Evolutionary conservation across 1,140 invertebrate species (phyloP), one percentile per base, ranked within the genome.

Genomic region (Papilio polytes): DNA sequence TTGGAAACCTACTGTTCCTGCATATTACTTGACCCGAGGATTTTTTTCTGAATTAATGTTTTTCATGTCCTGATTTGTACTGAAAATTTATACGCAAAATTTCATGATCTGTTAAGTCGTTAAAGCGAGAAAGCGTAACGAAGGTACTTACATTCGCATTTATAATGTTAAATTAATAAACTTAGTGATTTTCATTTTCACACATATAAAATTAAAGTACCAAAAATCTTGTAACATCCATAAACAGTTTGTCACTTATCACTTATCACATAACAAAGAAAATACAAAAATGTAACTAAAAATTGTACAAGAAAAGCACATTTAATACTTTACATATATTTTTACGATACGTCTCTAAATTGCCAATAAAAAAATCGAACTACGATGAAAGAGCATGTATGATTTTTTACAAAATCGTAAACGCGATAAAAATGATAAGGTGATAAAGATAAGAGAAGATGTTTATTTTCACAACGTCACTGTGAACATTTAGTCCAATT

Each of bases 381-480:
- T 70, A 31, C 63, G 10, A 36, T 70, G 63, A 31, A 70, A 26
- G 12, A 31, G 18, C 63, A 18, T 70, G 63, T 31, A 31, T 70
- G 22, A 56, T 46, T 20, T 78, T 66, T 66, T 66, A 63, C 41
- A 66, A 9, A 78, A 63, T 63, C n/a, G 53, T 56, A 18, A 44
- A 10, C 41, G 36, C 59, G 77, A 78, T 78, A 78, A 78, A 78
- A 48, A 78, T 44, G 77, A 78, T 78, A 78, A 78, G 53, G 36
- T 22, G 77, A 78, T 78, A 78, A 78, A 36, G 36, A 41, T 18
- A 63, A 78, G 77, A 46, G 77, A 66, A 66, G 56, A 78, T 78
- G 56, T 78, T 78, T 78, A 63, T 63, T 63, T 78, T 78, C 13
- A 22, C 10, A 20, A 78, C 74, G 77, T 78, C 31, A 41, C 6